Conservation (phyloP, 2,113 vertebrate genomes). For the Cynocephalus volans region DNA sequence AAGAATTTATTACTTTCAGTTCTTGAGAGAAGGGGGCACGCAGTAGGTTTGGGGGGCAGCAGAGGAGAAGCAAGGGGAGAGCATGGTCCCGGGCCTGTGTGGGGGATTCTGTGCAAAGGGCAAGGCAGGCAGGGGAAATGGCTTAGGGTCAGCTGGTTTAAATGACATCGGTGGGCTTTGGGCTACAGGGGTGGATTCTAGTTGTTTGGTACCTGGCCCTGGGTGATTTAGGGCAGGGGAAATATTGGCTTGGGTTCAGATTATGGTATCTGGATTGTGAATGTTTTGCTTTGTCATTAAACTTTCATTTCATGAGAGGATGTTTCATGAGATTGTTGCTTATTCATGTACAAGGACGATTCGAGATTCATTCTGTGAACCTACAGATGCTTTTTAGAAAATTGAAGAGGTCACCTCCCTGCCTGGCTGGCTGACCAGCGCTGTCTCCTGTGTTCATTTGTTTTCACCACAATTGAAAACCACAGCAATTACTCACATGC, state of each 20-base stretch:
- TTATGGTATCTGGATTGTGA: not conserved
- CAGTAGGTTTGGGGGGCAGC: not conserved
- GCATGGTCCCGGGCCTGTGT: not conserved
- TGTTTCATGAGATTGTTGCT: not conserved
- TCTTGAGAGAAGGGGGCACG: not conserved
- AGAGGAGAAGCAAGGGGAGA: too few relatives aligned
- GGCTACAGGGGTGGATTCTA: not conserved
- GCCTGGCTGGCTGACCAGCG: not conserved
- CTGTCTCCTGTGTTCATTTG: not conserved
- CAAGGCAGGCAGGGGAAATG: not conserved
- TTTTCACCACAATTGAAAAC: slow-evolving; percentile 34
- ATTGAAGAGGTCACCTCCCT: not conserved
- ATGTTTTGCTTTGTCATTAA: slow-evolving; percentile 17
- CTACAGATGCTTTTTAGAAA: not conserved
- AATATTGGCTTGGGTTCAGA: not conserved
- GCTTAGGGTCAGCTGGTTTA: not conserved
- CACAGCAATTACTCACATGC: slow-evolving; percentile 37
- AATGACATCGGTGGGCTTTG: not conserved
- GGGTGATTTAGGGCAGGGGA: not conserved
- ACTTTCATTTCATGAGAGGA: not conserved
- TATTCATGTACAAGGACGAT: not conserved
- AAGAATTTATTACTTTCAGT: not conserved
- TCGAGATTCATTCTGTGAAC: slow-evolving; percentile 8
- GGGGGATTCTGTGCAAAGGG: not conserved
- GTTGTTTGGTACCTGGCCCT: not conserved